Conservation (phyloP, 2,888 invertebrate species). For the Stenurella melanura region DNA sequence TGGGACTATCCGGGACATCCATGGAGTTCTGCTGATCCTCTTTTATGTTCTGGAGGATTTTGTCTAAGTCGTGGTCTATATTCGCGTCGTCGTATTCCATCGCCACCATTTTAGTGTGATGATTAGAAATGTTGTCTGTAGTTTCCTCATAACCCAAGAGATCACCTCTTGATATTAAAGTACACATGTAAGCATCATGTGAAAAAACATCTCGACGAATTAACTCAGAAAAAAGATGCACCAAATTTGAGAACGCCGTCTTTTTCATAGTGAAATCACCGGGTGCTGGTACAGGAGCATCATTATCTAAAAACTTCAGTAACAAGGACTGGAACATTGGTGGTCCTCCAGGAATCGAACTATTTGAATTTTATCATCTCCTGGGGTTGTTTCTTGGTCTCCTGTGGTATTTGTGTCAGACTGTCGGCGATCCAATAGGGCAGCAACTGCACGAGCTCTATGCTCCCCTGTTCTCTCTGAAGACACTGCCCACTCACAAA, state of each 20-base stretch:
- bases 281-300: slow-evolving; percentile 85
- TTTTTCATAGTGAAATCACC: slow-evolving; percentile 76
- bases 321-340: slow-evolving; percentile 94
- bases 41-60: slow-evolving; percentile 93
- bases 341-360: slow-evolving; percentile 86
- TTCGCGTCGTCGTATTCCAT: slow-evolving; percentile 91
- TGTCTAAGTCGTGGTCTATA: slow-evolving; percentile 94
- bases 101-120: slow-evolving; percentile 65
- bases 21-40: slow-evolving; percentile 94
- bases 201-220: slow-evolving; percentile 97
- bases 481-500: slow-evolving; percentile 99
- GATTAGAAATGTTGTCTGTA: slow-evolving; percentile 59
- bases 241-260: slow-evolving; percentile 92
- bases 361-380: slow-evolving; percentile 89
- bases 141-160: slow-evolving; percentile 73
- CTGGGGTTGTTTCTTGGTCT: slow-evolving; percentile 67
- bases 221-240: slow-evolving; percentile 95
- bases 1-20: slow-evolving; percentile 93
- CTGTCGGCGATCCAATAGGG: slow-evolving; percentile 92
- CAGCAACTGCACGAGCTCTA: slow-evolving; percentile 95
- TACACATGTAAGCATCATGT: slow-evolving; percentile 98
- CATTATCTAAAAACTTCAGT: slow-evolving; percentile 93
- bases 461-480: slow-evolving; percentile 96
- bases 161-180: slow-evolving; percentile 95
- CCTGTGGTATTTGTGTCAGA: slow-evolving; percentile 79